These are phyloP conservation scores for Corythucha ciliata DNA, from an alignment of 2,888 invertebrate genomes.

Conservation along the genomic window DNA sequence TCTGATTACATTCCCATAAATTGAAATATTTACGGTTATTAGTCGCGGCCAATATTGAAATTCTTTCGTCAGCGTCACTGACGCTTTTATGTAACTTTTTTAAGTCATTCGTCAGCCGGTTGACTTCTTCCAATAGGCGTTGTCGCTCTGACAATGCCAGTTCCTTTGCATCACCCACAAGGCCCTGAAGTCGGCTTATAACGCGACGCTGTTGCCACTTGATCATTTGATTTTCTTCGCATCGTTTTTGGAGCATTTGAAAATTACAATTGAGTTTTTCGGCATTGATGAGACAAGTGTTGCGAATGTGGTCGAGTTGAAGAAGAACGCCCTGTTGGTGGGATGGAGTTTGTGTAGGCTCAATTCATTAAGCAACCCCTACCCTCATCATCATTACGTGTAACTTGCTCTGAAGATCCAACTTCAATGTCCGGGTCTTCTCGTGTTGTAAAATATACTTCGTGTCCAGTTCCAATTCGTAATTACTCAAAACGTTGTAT, in stretches of 20 bases:
- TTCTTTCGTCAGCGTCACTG: conserved; percentile 59
- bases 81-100: conserved; percentile 56
- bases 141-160: background rate
- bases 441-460: conserved; percentile 55
- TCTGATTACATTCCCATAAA: too few species aligned
- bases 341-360: background rate
- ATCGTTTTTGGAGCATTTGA: conserved; percentile 72
- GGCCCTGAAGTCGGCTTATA: conserved; percentile 52
- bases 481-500: conserved; percentile 19
- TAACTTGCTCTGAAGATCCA: background rate
- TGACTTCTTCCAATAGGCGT: conserved; percentile 55
- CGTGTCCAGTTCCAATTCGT: conserved; percentile 23
- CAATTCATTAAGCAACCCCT: conserved; percentile 28
- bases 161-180: background rate
- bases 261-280: conserved; percentile 89
- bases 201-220: conserved; percentile 68
- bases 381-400: too few species aligned
- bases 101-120: conserved; percentile 59
- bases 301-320: too few species aligned
- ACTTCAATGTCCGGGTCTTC: conserved; percentile 49
- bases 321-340: too few species aligned
- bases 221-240: conserved; percentile 75
- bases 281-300: conserved; percentile 70
- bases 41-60: conserved; percentile 57
- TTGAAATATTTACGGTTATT: too few species aligned